Evolutionary conservation across 2,888 invertebrate genomes (phyloP).

Genomic region (Geotrupes spiniger): DNA sequence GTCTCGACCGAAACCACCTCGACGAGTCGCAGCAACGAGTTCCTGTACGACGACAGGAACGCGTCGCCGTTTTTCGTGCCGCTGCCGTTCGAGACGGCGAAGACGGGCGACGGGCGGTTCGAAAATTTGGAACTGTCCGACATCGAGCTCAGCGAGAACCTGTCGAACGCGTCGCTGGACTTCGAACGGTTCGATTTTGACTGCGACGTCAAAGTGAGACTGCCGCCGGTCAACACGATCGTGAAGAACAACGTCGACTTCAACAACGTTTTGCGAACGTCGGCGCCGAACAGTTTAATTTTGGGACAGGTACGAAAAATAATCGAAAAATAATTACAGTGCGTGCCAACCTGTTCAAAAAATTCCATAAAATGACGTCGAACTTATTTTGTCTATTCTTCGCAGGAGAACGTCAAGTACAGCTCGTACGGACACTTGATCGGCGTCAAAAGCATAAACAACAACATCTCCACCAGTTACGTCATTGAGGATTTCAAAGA

Average conservation of each 20-base stretch:
- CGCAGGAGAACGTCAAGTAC: constrained; percentile 16
- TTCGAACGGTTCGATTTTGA: constrained; percentile 31
- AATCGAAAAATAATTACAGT: neutral
- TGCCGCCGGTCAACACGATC: constrained; percentile 41
- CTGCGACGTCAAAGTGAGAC: constrained; percentile 14
- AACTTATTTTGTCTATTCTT: too few relatives aligned
- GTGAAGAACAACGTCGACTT: constrained; percentile 36
- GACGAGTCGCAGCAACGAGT: constrained; percentile 11
- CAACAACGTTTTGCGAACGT: constrained; percentile 39
- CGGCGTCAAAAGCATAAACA: constrained; percentile 35
- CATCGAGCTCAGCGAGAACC: constrained; percentile 39
- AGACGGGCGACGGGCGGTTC: constrained; percentile 9
- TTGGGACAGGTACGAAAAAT: constrained; percentile 3
- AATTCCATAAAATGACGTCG: too few relatives aligned
- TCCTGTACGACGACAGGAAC: constrained; percentile 1
- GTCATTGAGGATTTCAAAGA: constrained; percentile 9
- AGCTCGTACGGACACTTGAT: constrained; percentile 41
- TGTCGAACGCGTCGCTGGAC: constrained; percentile 39
- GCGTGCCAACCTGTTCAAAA: too few relatives aligned
- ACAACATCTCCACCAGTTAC: constrained; percentile 28
- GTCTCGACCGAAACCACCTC: constrained; percentile 17
- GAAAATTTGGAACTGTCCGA: constrained; percentile 35
- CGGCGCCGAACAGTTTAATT: constrained; percentile 31
- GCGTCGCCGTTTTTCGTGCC: constrained; percentile 35
- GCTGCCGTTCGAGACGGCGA: constrained; percentile 26